These are phyloP conservation scores for Pteromalus puparum DNA, from an alignment of 1,140 invertebrate species.

Conservation along the genomic window DNA sequence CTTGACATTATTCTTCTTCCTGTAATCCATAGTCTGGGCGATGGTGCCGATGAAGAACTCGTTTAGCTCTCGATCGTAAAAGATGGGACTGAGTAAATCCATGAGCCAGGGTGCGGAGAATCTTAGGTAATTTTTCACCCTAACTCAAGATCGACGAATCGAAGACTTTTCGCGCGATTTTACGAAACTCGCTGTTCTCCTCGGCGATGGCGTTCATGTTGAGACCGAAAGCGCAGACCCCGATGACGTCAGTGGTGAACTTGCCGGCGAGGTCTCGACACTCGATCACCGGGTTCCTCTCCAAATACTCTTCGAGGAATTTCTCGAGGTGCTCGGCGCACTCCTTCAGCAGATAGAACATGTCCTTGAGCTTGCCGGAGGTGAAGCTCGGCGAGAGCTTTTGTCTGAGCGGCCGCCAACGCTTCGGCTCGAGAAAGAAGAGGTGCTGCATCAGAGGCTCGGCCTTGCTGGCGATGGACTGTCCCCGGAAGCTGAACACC, in stretches of 20 bases:
- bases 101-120: conserved; percentile 58
- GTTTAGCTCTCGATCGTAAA: conserved; percentile 65
- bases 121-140: conserved; percentile 51
- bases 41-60: conserved; percentile 73
- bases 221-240: conserved; percentile 77
- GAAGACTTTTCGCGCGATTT: conserved; percentile 67
- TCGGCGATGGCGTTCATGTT: conserved; percentile 74
- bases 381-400: conserved; percentile 75
- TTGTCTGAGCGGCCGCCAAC: conserved; percentile 75
- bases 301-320: conserved; percentile 62
- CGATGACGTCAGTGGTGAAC: conserved; percentile 77
- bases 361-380: conserved; percentile 74
- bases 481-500: conserved; percentile 69
- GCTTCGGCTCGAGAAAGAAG: conserved; percentile 64
- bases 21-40: conserved; percentile 70
- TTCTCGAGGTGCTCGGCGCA: conserved; percentile 69
- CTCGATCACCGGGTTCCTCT: conserved; percentile 70
- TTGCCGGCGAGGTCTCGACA: conserved; percentile 73
- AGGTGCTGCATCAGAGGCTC: conserved; percentile 68
- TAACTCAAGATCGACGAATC: conserved; percentile 20
- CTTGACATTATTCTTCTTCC: conserved; percentile 72
- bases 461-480: conserved; percentile 60
- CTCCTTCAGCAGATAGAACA: conserved; percentile 71
- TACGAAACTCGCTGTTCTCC: conserved; percentile 73
- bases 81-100: conserved; percentile 41